Conservation (phyloP, 2,888 invertebrate genomes). For the Mongoloraphidia duomilia region DNA sequence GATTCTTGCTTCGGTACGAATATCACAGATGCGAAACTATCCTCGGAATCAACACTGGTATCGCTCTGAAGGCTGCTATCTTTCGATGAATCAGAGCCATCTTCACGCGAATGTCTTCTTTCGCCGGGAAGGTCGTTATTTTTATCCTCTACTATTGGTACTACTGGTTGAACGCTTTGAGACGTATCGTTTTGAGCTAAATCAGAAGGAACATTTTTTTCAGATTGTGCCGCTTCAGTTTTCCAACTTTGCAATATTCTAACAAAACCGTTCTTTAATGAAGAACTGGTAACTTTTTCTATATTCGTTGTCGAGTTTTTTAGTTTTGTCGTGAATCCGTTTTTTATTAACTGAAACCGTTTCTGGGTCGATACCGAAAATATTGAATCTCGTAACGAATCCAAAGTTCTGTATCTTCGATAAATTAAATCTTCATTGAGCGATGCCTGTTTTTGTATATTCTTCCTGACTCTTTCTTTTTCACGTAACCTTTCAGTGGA, state of each 20-base stretch:
- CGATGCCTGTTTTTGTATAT: slow-evolving; percentile 81
- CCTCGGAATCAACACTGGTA: slow-evolving; percentile 86
- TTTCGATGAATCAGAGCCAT: slow-evolving; percentile 78
- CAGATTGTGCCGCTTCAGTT: slow-evolving; percentile 32
- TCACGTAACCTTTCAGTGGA: slow-evolving; percentile 71
- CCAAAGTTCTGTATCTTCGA: slow-evolving; percentile 46
- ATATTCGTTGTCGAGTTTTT: slow-evolving; percentile 71
- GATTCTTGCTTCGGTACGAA: slow-evolving; percentile 74
- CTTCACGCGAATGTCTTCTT: slow-evolving; percentile 68
- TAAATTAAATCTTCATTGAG: slow-evolving; percentile 76
- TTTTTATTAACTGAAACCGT: slow-evolving; percentile 61
- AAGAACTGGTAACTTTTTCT: slow-evolving; percentile 58
- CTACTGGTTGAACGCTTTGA: slow-evolving; percentile 15
- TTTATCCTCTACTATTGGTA: slow-evolving; percentile 22
- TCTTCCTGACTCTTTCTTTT: slow-evolving; percentile 65
- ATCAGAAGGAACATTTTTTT: not conserved
- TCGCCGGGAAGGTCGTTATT: slow-evolving; percentile 29
- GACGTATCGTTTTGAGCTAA: not conserved
- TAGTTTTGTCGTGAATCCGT: slow-evolving; percentile 69
- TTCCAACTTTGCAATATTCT: slow-evolving; percentile 76
- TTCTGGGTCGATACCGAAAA: slow-evolving; percentile 61
- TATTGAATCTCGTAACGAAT: slow-evolving; percentile 56
- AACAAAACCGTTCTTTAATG: slow-evolving; percentile 61
- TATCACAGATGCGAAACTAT: slow-evolving; percentile 86
- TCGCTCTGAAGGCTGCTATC: slow-evolving; percentile 86